Conservation (phyloP, 2,888 invertebrate genomes). For the Melipona beecheii region DNA sequence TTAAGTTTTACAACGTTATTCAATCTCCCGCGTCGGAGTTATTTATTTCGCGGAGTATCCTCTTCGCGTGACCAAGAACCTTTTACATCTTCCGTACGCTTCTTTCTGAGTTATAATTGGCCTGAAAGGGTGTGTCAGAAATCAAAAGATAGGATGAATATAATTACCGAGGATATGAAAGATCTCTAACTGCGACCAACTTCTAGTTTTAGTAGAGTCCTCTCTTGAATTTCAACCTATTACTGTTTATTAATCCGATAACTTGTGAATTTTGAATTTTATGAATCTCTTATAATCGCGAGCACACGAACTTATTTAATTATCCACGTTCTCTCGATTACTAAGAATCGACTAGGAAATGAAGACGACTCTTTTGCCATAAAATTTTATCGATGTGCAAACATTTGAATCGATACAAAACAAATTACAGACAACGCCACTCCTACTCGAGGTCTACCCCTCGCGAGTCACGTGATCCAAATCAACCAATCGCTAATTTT, state of each 20-base stretch:
- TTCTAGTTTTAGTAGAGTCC: too few species aligned
- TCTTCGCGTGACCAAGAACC: too few species aligned
- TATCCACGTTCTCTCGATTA: background rate
- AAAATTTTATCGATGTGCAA: too few species aligned
- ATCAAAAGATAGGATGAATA: background rate
- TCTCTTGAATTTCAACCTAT: background rate
- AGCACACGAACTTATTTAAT: background rate
- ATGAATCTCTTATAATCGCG: background rate
- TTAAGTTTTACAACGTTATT: background rate
- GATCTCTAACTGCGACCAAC: background rate
- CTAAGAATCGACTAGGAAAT: too few species aligned
- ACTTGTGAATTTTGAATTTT: too few species aligned
- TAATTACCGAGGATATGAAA: background rate
- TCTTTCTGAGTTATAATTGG: background rate
- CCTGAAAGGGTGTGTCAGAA: background rate
- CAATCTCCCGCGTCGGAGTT: background rate
- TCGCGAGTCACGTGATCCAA: too few species aligned
- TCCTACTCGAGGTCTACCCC: too few species aligned
- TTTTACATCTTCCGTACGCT: background rate
- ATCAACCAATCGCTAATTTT: too few species aligned
- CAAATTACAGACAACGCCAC: too few species aligned
- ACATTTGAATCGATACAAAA: too few species aligned
- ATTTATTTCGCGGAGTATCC: background rate
- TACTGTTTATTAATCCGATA: background rate
- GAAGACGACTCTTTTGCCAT: too few species aligned